Conservation (phyloP, 2,888 invertebrate genomes). For the Nomada lathburiana region DNA sequence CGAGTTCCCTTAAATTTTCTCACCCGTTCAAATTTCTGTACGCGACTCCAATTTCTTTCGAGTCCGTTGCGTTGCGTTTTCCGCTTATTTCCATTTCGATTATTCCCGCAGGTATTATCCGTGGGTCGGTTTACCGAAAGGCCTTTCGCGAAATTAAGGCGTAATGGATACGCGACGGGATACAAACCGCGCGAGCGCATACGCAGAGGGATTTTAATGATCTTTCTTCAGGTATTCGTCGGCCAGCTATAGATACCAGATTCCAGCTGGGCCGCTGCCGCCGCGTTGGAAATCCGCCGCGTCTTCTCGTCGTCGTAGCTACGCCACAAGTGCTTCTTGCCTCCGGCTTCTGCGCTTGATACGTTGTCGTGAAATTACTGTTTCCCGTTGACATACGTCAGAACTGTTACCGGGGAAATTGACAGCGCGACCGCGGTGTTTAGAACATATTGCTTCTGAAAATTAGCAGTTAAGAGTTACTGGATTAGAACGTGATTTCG, state of each 20-base stretch:
- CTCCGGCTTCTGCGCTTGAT: slow-evolving; percentile 45
- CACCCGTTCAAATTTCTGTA: background rate
- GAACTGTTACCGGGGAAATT: background rate
- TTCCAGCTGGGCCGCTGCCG: slow-evolving; percentile 67
- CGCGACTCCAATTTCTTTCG: background rate
- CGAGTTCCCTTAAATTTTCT: background rate
- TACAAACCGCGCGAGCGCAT: slow-evolving; percentile 66
- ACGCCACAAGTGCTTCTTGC: slow-evolving; percentile 40
- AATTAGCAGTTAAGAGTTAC: background rate
- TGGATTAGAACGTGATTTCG: background rate
- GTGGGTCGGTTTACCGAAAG: slow-evolving; percentile 57
- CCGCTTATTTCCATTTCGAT: slow-evolving; percentile 60
- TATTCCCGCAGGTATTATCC: slow-evolving; percentile 55
- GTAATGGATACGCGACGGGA: slow-evolving; percentile 71
- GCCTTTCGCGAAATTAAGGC: slow-evolving; percentile 65
- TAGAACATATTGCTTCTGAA: background rate
- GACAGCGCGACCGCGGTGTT: background rate
- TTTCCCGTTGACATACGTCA: background rate
- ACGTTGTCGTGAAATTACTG: slow-evolving; percentile 34
- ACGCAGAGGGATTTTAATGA: slow-evolving; percentile 70
- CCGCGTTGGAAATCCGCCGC: slow-evolving; percentile 60
- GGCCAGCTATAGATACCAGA: slow-evolving; percentile 70
- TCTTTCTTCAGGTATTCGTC: slow-evolving; percentile 71
- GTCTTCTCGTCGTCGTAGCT: slow-evolving; percentile 49
- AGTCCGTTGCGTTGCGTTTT: slow-evolving; percentile 9